Evolutionary conservation across 2,888 invertebrate species (phyloP), one percentile per base, ranked within the genome.

Genomic region (Lepidochitona cinerea): DNA sequence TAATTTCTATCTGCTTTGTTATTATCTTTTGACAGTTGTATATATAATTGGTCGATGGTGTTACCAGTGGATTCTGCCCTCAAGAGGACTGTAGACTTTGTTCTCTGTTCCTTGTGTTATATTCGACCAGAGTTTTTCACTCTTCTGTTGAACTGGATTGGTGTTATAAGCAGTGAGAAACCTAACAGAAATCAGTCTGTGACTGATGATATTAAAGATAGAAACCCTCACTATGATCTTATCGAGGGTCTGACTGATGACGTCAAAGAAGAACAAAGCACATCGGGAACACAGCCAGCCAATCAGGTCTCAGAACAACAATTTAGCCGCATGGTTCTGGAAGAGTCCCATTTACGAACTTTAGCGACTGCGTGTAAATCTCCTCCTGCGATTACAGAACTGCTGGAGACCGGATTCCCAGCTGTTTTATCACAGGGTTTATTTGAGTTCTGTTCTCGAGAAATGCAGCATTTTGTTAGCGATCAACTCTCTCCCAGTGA

Each of bases 91-190:
- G 93, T 97, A n/a, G 96, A 97, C 91, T 94, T 95, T 85, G 93
- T 96, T 71, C 91, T 97, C 68, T 97, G 97, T 89, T 94, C 96
- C 4, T 93, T 96, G 87, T 97, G 96, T 90, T 95, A 94, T 90
- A 95, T 96, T 37, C 93, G 94, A 81, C 95, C 96, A 0, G 94
- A 94, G 78, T 92, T 95, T 70, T 97, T 96, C 87, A 94, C 93
- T 65, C 92, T 93, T 80, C 89, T 97, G 37, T 91, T 97, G 73
- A 93, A 94, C 86, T 94, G 94, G 88, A 93, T 96, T 90, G 94
- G 94, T 68, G 83, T 90, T 35, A 75, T 84, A 36, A 78, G 84
- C 33, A 78, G 78, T 4, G 79, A 79, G 29, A 83, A 81, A 68
- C 94, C 93, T 52, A 93, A 92, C 23, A 69, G 82, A 49, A 91